Conservation (phyloP, 2,797 vertebrate genomes). For the Cirrhinus molitorella region DNA sequence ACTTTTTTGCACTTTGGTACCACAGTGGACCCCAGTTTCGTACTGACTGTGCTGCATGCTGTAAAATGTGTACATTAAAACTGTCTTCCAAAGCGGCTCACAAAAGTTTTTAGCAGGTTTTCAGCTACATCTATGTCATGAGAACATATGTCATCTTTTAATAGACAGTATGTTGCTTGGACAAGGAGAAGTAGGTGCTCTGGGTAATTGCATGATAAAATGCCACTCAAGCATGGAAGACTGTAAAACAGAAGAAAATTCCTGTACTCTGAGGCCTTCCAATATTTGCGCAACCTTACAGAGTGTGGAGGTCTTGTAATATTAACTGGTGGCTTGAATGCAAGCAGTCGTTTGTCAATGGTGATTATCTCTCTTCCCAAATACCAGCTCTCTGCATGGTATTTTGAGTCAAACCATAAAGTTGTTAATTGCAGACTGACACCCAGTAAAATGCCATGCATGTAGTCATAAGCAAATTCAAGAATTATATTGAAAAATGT, state of each 20-base stretch:
- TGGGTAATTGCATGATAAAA: conserved; percentile 9
- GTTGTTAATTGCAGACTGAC: conserved; percentile 28
- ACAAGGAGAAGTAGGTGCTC: conserved; percentile 34
- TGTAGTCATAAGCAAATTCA: neutral
- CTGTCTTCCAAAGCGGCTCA: too few relatives aligned
- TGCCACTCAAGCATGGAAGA: neutral
- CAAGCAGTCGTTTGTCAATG: conserved; percentile 33
- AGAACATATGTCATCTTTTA: conserved; percentile 9
- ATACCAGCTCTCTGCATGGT: conserved; percentile 32
- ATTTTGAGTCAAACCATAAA: conserved; percentile 38
- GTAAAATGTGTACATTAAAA: neutral
- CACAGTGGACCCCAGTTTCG: neutral
- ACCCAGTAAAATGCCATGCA: conserved; percentile 17
- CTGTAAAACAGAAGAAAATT: conserved; percentile 7
- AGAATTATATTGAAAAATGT: conserved; percentile 25
- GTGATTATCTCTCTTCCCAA: neutral
- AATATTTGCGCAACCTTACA: conserved; percentile 20
- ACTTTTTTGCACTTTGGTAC: conserved; percentile 27
- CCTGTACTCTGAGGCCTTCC: conserved; percentile 19
- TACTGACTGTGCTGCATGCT: too few relatives aligned
- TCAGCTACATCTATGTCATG: conserved; percentile 22
- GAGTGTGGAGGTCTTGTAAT: conserved; percentile 40
- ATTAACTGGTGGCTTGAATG: conserved; percentile 23
- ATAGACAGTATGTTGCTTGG: conserved; percentile 22
- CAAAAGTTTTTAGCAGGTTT: too few relatives aligned